Percentiles rank a stretch among this genome's conserved stretches.
phyloP scores from a whole-genome alignment of 2,113 vertebrate species.

The Cacatua alba region DNA sequence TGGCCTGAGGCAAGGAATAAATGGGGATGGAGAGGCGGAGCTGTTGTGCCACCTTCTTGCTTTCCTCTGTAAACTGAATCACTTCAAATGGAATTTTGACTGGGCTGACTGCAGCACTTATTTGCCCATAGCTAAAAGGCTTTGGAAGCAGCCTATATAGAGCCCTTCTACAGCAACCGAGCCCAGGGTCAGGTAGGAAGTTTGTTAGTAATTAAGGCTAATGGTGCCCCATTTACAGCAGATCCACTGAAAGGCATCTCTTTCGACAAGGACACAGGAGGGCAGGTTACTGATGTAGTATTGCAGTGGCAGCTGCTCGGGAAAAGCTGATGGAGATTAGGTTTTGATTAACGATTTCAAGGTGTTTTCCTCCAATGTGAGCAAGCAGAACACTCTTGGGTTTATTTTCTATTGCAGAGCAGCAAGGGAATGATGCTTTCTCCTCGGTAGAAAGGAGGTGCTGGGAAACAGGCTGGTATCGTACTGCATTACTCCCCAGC shows the following conservation, averaged over 20 bases:
- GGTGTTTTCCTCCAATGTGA: not conserved
- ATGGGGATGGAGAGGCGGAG: not conserved
- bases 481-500: not conserved
- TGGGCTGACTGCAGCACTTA: not conserved
- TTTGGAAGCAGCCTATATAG: rapidly evolving
- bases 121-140: not conserved
- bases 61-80: not conserved
- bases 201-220: not conserved
- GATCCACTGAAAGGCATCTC: not conserved
- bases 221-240: not conserved
- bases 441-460: not conserved
- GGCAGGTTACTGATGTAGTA: not conserved
- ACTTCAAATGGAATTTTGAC: not conserved
- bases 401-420: not conserved
- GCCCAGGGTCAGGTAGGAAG: not conserved
- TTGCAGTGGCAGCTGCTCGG: not conserved
- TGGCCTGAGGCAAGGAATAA: not conserved
- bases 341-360: constrained; percentile 8
- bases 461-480: not conserved
- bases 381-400: not conserved
- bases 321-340: not conserved
- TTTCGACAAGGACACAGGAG: not conserved
- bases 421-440: not conserved
- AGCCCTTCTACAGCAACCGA: not conserved
- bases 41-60: not conserved